phyloP scores from a whole-genome alignment of 2,797 vertebrate species.

The Triplophysa bombifrons region DNA sequence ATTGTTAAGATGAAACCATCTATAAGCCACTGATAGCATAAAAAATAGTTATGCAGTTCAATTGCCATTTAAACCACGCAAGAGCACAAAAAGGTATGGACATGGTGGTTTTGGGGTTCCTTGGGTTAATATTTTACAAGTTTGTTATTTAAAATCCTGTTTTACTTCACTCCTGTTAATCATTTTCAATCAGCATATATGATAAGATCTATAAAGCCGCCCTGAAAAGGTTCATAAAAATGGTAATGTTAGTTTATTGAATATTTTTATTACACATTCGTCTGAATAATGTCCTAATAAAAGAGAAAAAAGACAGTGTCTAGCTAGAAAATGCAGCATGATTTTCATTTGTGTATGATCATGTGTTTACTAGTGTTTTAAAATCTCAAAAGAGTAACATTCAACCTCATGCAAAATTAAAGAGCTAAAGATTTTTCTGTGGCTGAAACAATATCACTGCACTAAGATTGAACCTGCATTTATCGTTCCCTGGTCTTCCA shows the following conservation, averaged over 20 bases:
- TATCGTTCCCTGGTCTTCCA: conserved; percentile 52
- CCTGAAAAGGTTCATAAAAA: conserved; percentile 30
- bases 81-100: neutral
- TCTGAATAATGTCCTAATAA: conserved; percentile 29
- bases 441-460: conserved; percentile 56
- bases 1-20: too few relatives aligned
- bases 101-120: neutral
- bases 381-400: conserved; percentile 16
- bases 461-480: conserved; percentile 66
- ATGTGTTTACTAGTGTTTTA: conserved; percentile 48
- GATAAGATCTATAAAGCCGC: conserved; percentile 6
- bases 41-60: neutral
- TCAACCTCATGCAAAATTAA: conserved; percentile 60
- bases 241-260: conserved; percentile 20
- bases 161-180: neutral
- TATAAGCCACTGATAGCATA: neutral
- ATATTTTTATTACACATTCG: conserved; percentile 32
- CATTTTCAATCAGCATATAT: conserved; percentile 3
- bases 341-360: conserved; percentile 54
- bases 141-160: neutral
- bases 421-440: conserved; percentile 51
- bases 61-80: neutral
- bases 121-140: neutral
- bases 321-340: neutral
- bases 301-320: neutral